Base-by-base conservation (phyloP, 2,113 vertebrate genomes). In the Planiliza haematocheilus region DNA sequence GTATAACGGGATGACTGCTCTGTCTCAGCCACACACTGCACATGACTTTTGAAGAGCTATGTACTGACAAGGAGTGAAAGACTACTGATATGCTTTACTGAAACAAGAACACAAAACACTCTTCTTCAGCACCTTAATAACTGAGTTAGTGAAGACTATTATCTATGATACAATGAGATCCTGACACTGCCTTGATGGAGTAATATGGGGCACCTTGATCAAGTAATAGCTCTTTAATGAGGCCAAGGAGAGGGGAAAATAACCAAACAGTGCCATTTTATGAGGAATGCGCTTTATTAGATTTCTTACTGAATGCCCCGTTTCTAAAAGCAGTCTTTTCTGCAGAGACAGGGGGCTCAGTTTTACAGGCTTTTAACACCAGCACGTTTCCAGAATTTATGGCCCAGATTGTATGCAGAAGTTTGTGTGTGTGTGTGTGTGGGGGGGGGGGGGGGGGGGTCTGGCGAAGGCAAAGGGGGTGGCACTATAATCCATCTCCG, bases 161-260 rank as follows among this genome's bases (percentile, higher is more conserved):
- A 74, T 45, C 77, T 79, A 48, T 60, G 65, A 70, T 61, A 86
- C 46, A 74, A 62, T 66, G 67, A 81, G 74, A 75, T 58, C 57
- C 65, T 39, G 60, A 76, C 60, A 48, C 45, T 38, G 43, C 17
- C 74, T 86, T 52, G 9, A 14, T 77, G 34, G 62, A 81, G 69
- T 48, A 83, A 89, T 88, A 60, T 85, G 73, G 87, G 89, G 78
- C 90, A 90, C 87, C 88, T 91, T 91, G 87, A 89, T 85, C 83
- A 63, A 69, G 86, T 88, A 90, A 85, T 74, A 62, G 79, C 59
- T 60, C 55, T 81, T 84, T 90, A 91, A 94, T 84, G 87, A 88
- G 91, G 85, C 82, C 84, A 81, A 89, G 85, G 83, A 91, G 85
- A 81, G 49, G 73, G 80, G 68, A 86, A 80, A 89, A 87, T 83